These are phyloP conservation scores for Onychomys torridus DNA, from an alignment of 2,797 vertebrate genomes.

Conservation along the genomic window DNA sequence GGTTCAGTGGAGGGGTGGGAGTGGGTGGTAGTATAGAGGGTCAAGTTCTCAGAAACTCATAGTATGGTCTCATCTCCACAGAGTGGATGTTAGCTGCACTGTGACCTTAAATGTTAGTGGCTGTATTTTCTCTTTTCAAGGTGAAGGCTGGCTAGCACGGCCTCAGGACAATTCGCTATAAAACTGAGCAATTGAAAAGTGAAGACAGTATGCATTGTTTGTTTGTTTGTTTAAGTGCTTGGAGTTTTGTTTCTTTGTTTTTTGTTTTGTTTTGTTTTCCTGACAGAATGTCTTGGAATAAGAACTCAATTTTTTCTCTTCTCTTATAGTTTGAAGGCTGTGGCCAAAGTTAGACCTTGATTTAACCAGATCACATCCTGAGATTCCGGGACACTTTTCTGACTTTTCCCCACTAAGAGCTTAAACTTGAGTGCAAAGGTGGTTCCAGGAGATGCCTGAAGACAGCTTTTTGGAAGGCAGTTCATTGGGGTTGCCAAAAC, in stretches of 20 bases:
- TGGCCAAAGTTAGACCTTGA: not conserved
- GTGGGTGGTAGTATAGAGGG: not conserved
- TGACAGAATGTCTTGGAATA: not conserved
- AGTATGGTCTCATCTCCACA: not conserved
- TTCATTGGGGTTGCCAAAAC: not conserved
- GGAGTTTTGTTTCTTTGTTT: not conserved
- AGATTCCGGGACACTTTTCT: not conserved
- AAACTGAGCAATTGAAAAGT: not conserved
- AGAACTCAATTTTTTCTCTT: constrained; percentile 5
- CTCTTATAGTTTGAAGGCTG: not conserved
- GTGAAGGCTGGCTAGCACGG: not conserved
- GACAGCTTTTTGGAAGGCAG: constrained; percentile 46
- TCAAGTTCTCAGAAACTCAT: not conserved
- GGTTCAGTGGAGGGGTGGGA: too few relatives aligned
- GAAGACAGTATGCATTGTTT: not conserved
- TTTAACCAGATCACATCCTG: not conserved
- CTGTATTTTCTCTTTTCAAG: not conserved
- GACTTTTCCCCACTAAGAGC: not conserved
- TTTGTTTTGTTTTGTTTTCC: not conserved
- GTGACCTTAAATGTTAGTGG: not conserved
- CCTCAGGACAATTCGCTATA: not conserved
- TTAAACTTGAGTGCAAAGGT: constrained; percentile 4
- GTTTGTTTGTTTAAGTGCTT: not conserved
- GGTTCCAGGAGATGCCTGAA: constrained; percentile 5
- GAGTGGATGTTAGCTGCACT: not conserved